Base-by-base conservation (phyloP, 2,113 vertebrate species). In the Tragulus kanchil region DNA sequence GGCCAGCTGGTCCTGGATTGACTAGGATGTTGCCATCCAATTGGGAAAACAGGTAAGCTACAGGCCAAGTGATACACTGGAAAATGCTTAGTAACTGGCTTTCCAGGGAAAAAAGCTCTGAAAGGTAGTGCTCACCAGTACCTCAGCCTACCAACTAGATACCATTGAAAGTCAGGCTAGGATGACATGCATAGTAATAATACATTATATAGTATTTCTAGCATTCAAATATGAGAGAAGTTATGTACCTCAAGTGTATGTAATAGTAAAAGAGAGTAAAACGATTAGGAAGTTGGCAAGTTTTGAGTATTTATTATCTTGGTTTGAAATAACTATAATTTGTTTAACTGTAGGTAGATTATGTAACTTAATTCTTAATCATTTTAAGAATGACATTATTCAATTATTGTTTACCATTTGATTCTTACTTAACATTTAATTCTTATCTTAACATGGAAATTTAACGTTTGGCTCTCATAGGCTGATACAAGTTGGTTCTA, bases 291-390 rank as follows among this genome's bases (percentile, higher is more conserved):
- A 69, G 75, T 69, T 69, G 93, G 62, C 82, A 79, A 92, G 19
- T 36, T 95, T 21, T 88, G 52, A 87, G 65, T 56, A 90, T 56
- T 64, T 94, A 82, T 62, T 45, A 89, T 3, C 28, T 82, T 92
- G 85, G 62, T 89, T 95, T 95, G 79, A 79, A 85, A 85, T 64
- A 78, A 79, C 58, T 93, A 23, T 45, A 56, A 81, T 77, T 64
- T 54, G 48, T 42, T 87, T 79, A 85, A 64, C 48, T 62, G 1
- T 17, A 82, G 17, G 31, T 65, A 90, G 42, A 45, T 88, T 87
- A 15, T n/a, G 3, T 42, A 62, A 71, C 5, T 65, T 94, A 85
- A 79, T 58, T 90, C 92, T 87, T 88, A 64, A 83, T 26, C 83
- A 73, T 45, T 45, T 73, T 45, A 73, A 73, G 69, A 25, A 45